Conservation (phyloP, 2,113 vertebrate genomes). For the Forbesichthys agassizii region DNA sequence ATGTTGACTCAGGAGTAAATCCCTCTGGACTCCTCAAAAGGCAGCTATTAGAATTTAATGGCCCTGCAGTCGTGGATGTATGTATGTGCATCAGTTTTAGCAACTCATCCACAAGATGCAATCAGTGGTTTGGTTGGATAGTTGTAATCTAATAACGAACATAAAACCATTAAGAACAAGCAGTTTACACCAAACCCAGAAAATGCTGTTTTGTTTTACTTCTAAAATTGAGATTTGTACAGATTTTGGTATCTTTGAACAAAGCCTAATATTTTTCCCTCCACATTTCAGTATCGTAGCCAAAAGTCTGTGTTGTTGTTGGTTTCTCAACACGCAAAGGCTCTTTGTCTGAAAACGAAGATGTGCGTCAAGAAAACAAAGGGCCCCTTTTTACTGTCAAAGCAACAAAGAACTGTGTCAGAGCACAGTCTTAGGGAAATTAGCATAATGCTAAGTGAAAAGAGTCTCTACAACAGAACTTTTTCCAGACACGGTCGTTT, state of each 20-base stretch:
- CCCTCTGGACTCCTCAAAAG: conserved; percentile 66
- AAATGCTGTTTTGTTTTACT: conserved; percentile 22
- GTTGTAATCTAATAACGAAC: conserved; percentile 37
- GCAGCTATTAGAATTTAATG: conserved; percentile 75
- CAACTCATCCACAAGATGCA: conserved; percentile 48
- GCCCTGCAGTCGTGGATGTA: conserved; percentile 45
- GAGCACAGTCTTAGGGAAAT: conserved; percentile 58
- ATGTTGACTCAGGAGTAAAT: conserved; percentile 78
- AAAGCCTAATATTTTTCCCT: not conserved
- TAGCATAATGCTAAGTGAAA: conserved; percentile 64
- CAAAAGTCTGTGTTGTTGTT: conserved; percentile 10
- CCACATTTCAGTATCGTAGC: conserved; percentile 26
- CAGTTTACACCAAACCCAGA: conserved; percentile 12
- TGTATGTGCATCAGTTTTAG: no score
- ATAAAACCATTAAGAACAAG: not conserved
- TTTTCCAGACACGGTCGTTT: conserved; percentile 57
- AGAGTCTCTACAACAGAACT: conserved; percentile 49
- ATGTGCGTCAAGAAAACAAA: conserved; percentile 35
- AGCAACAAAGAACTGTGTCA: conserved; percentile 47
- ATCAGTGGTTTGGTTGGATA: conserved; percentile 45
- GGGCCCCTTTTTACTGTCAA: conserved; percentile 43
- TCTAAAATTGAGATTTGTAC: not conserved
- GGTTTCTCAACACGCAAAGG: not conserved
- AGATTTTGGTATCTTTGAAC: conserved; percentile 3
- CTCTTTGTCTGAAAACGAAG: conserved; percentile 7